These are phyloP conservation scores for Gonocerus acuteangulatus DNA, from an alignment of 2,888 invertebrate genomes.

Conservation along the genomic window DNA sequence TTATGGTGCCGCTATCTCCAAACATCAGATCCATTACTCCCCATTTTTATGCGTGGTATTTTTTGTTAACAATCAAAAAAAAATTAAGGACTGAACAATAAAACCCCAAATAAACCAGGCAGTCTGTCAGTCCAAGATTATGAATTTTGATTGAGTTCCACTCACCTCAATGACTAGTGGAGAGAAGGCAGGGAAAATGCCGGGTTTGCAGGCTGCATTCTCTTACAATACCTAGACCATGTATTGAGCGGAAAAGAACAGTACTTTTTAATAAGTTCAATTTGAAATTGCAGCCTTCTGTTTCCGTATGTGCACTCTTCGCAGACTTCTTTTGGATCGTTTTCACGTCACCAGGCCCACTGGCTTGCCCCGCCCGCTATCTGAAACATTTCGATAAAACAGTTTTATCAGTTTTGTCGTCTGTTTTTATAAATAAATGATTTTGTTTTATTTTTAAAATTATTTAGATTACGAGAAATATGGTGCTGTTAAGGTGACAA, in stretches of 20 bases:
- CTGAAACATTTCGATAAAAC: conserved; percentile 14
- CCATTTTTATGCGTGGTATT: too few relatives aligned
- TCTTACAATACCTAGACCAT: conserved; percentile 32
- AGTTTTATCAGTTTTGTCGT: not conserved
- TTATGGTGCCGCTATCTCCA: too few relatives aligned
- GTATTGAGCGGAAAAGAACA: conserved; percentile 32
- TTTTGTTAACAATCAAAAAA: too few relatives aligned
- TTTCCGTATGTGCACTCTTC: conserved; percentile 32
- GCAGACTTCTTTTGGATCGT: conserved; percentile 17
- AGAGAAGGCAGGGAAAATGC: conserved; percentile 33
- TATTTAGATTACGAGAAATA: too few relatives aligned
- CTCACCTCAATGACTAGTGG: conserved; percentile 21
- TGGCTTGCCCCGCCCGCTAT: conserved; percentile 25
- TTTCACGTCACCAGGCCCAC: conserved; percentile 33
- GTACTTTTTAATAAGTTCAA: conserved; percentile 28
- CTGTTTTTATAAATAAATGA: too few relatives aligned
- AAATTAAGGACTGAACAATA: too few relatives aligned
- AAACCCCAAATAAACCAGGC: too few relatives aligned
- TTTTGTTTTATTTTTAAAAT: too few relatives aligned
- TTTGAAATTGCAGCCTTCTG: conserved; percentile 33
- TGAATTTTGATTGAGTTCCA: not conserved
- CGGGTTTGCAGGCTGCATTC: conserved; percentile 29
- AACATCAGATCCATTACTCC: too few relatives aligned
- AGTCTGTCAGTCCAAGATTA: too few relatives aligned
- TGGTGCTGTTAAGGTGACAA: too few relatives aligned